Evolutionary conservation across 2,113 vertebrate genomes (phyloP), one percentile per base, ranked within the genome.

Genomic region (Apodemus sylvaticus): DNA sequence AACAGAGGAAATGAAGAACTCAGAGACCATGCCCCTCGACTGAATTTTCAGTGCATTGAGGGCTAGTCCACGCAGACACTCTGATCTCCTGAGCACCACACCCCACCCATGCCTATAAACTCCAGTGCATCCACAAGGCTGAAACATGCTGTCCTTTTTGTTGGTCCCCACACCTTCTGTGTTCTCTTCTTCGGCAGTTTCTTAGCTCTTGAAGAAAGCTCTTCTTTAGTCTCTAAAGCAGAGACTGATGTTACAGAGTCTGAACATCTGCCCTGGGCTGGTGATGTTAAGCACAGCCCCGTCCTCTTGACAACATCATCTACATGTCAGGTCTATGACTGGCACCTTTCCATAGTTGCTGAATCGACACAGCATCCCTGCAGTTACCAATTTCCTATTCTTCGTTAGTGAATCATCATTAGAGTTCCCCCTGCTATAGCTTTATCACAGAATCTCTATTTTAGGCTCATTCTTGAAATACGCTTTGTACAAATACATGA

Each of bases 381-480:
- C 51, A 86, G 58, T 71, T 86, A 94, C n/a, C 60, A 78, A 91
- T 36, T 74, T 71, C 92, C 53, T 76, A 71, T 91, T 86, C 39
- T 31, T n/a, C 36, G 36, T 71, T 71, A 86, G 68, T 48, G 26
- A 45, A 74, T 78, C 39, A 1, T 89, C 58, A 74, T 87, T 94
- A 79, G 91, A 96, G 62, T 96, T 76, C 48, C 76, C 74, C 19
- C n/a, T 89, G 24, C 8, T 34, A 88, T 73, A 89, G 66, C 20
- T 93, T 89, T 94, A 82, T 95, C 22, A 89, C 89, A n/a, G 92
- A 86, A 81, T 68, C 9, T 45, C 68, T 51, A 87, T 39, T 16
- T 86, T 10, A 0, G 1, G 17, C 39, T 36, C 79, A 87, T 79
- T 96, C 29, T 83, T 88, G 86, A 90, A 94, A 94, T 85, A 73